Base-by-base conservation (phyloP, 2,888 invertebrate species). In the Nomada flava region DNA sequence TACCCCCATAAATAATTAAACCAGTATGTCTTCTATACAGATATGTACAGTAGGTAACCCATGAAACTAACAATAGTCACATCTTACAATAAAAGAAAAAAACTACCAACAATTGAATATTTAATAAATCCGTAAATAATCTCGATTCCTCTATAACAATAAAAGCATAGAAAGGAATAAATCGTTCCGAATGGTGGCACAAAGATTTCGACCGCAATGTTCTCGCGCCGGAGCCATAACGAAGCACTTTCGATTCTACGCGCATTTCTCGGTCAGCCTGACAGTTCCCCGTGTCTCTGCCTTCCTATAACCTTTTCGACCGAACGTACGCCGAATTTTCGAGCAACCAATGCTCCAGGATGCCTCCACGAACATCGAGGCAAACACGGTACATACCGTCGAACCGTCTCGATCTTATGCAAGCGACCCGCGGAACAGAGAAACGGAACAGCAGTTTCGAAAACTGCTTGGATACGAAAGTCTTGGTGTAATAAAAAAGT, bases 181-280 rank as follows among this genome's bases (percentile, higher is more conserved):
- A 13, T 47, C 47, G 15, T 47, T 47, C 13, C 15, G 15, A 47
- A 47, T 47, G 11, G 47, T 47, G 15, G 15, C 47, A 47, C 47
- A 47, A 47, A 47, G 70, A 44, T 44, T 62, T 18, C 53, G 42
- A 23, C 20, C 5, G 20, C 20, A 57, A 10, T 9, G 18, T 59
- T 42, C 23, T 18, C 29, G 11, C 44, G 18, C 20, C n/a, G 18
- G 23, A 20, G 15, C 10, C 26, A 10, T 79, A 80, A 80, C 72
- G 71, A 72, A 77, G 72, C 57, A 44, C 63, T 80, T 72, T 68
- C 68, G 63, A 80, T 77, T 72, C 77, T 23, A 20, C n/a, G 42
- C 67, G 77, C 72, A 68, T 72, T 52, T 20, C 23, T 57, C 60
- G 55, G 67, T 29, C 63, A 78, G 47, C 47, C 59, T 53, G 20